These are phyloP conservation scores for Pectinophora gossypiella DNA, from an alignment of 1,140 invertebrate genomes.

Conservation along the genomic window DNA sequence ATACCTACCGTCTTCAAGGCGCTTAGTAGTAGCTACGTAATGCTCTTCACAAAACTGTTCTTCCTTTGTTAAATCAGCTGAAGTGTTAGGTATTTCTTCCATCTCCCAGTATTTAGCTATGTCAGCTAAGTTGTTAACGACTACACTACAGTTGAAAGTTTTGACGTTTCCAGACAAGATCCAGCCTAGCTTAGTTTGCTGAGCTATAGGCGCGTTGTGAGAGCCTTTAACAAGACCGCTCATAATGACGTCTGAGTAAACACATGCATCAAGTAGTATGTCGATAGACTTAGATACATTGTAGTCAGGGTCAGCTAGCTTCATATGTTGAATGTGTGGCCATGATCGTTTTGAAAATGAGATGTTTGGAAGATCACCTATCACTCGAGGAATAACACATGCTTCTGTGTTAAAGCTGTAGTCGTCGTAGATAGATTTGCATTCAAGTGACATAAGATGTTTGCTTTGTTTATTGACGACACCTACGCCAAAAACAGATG, in stretches of 20 bases:
- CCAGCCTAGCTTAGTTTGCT: background rate
- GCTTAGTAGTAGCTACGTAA: background rate
- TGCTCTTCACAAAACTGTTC: background rate
- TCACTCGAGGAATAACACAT: background rate
- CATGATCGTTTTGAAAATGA: background rate
- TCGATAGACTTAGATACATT: background rate
- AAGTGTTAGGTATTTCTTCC: background rate
- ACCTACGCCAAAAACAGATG: background rate
- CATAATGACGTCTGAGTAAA: background rate
- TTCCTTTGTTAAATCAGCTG: background rate
- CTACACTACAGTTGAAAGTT: background rate
- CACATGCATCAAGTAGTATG: background rate
- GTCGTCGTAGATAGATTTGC: background rate
- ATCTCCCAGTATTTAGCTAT: background rate
- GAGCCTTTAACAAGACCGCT: background rate
- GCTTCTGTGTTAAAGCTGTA: background rate
- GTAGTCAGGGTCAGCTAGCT: background rate
- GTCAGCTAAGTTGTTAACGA: background rate
- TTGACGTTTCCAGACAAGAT: background rate
- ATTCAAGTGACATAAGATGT: background rate
- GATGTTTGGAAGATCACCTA: background rate
- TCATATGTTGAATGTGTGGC: background rate
- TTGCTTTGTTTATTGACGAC: background rate
- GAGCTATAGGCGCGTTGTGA: background rate
- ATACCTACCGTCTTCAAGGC: background rate